Evolutionary conservation across 2,888 invertebrate species (phyloP), one percentile per base, ranked within the genome.

Genomic region (Eristalis intricaria): DNA sequence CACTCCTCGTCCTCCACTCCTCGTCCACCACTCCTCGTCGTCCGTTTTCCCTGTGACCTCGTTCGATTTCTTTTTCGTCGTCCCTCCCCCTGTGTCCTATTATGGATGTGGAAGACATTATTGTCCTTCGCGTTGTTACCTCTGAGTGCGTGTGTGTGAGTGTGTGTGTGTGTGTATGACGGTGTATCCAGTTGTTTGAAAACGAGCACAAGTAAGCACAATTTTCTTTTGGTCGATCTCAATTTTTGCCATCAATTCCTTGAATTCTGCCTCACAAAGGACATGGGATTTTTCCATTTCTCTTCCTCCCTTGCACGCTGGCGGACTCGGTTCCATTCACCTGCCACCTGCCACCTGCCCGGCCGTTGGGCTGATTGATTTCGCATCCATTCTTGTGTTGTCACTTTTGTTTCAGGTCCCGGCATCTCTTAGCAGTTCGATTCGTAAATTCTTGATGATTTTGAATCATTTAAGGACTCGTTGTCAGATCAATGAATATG

Each of bases 201-300:
- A 64, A 75, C 19, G 43, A 5, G 26, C 60, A 29, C 43, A 66
- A 50, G 43, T 64, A 32, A 50, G 43, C 43, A 32, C n/a, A n/a
- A n/a, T 32, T 60, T 63, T 60, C 26, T 35, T 50, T 60, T 19
- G 26, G 61, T 63, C 29, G 71, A 71, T 61, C 63, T 63, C 73
- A 73, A 73, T 73, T 73, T 43, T 63, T 13, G 23, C 40, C 79
- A 73, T 73, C 61, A 61, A 43, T 80, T 80, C 7, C 15, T 3
- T 43, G n/a, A 19, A 61, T 65, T 56, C 65, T 40, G 56, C 60
- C 19, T 35, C 40, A 50, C 19, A n/a, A 22, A 64, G 35, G 19
- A 38, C 13, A 32, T 35, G 19, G 5, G 15, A 4, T 64, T 64
- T 60, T 74, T 64, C 32, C 32, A 15, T 15, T 40, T 26, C 29